phyloP scores from a whole-genome alignment of 2,888 invertebrate genomes.

The Mechanitis mazaeus region DNA sequence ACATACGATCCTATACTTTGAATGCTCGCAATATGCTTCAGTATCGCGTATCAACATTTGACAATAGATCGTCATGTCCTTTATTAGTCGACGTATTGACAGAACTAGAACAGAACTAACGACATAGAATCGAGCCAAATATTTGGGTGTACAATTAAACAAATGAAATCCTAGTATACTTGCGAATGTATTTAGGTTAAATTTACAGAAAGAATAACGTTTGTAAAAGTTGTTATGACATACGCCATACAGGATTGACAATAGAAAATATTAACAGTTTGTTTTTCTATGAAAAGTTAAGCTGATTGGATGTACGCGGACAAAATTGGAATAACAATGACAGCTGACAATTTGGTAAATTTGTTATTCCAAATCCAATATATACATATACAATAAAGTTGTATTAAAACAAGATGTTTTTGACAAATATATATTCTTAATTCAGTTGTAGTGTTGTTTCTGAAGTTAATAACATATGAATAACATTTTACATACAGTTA shows the following conservation, averaged over 20 bases:
- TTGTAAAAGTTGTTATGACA: slow-evolving; percentile 53
- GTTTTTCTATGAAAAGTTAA: slow-evolving; percentile 31
- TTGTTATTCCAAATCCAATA: slow-evolving; percentile 9
- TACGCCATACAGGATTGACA: slow-evolving; percentile 46
- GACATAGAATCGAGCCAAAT: slow-evolving; percentile 60
- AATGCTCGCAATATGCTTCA: slow-evolving; percentile 19
- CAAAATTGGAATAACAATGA: slow-evolving; percentile 20
- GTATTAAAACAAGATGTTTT: neutral
- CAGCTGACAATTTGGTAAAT: slow-evolving; percentile 18
- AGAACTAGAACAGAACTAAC: slow-evolving; percentile 63
- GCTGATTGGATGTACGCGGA: slow-evolving; percentile 31
- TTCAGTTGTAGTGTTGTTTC: neutral
- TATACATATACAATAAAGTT: slow-evolving; percentile 5
- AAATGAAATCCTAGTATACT: slow-evolving; percentile 56
- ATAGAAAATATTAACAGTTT: slow-evolving; percentile 32
- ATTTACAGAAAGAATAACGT: slow-evolving; percentile 35
- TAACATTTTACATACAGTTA: slow-evolving; percentile 56
- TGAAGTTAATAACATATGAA: neutral
- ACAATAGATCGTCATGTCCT: slow-evolving; percentile 36
- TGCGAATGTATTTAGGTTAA: slow-evolving; percentile 37
- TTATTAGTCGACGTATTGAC: slow-evolving; percentile 65
- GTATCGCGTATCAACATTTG: slow-evolving; percentile 12
- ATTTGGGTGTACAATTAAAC: slow-evolving; percentile 67
- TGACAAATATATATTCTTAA: neutral
- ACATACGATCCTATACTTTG: slow-evolving; percentile 20